Evolutionary conservation across 2,113 vertebrate species (phyloP).

Genomic region (mouse (Mus musculus)): DNA sequence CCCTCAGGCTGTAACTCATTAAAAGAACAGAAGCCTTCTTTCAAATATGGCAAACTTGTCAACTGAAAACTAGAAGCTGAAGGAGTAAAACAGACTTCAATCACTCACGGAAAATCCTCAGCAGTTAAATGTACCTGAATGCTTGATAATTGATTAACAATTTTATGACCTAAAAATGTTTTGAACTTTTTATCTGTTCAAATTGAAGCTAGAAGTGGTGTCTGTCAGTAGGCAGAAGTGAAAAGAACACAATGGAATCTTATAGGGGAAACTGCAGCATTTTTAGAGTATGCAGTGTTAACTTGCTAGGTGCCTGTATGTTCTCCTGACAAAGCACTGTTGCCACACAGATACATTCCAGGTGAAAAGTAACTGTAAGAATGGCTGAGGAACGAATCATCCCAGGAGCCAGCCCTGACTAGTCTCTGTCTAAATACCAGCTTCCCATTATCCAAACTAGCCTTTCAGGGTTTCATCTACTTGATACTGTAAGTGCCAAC

Average conservation of each 20-base stretch:
- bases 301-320: background rate
- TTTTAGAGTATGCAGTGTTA: accelerated
- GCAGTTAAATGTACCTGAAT: background rate
- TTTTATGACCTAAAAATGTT: background rate
- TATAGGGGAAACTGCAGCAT: background rate
- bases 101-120: background rate
- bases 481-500: background rate
- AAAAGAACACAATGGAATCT: too few relatives aligned
- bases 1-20: background rate
- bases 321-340: background rate
- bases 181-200: background rate
- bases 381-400: background rate
- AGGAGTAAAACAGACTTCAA: background rate
- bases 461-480: background rate
- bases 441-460: background rate
- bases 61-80: background rate
- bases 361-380: background rate
- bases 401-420: background rate
- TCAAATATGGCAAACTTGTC: background rate
- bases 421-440: background rate
- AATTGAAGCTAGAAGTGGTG: background rate
- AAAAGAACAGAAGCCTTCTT: background rate
- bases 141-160: background rate
- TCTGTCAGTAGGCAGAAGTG: background rate
- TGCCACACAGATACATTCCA: background rate